phyloP scores from a whole-genome alignment of 2,113 vertebrate species.

The Haemorhous mexicanus region DNA sequence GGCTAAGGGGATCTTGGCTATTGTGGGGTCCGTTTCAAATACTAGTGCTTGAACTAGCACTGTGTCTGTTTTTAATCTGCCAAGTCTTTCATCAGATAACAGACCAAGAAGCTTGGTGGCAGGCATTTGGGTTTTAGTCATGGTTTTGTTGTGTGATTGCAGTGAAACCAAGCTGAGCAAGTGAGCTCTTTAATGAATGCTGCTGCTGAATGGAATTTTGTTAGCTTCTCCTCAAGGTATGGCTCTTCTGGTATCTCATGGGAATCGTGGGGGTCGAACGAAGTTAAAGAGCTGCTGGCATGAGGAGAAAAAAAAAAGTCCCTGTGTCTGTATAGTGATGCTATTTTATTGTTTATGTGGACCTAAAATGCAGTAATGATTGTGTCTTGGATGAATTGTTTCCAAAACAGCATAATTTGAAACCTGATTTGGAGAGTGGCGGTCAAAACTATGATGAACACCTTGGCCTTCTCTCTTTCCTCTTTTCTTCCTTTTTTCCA shows the following conservation, averaged over 20 bases:
- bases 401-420: neutral
- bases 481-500: no score
- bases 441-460: neutral
- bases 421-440: neutral
- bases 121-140: neutral
- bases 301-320: neutral
- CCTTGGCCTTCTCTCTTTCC: neutral
- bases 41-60: neutral
- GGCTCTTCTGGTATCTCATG: neutral
- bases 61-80: neutral
- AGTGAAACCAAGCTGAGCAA: neutral
- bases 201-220: neutral
- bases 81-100: neutral
- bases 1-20: neutral
- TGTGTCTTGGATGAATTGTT: neutral
- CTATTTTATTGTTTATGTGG: neutral
- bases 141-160: neutral
- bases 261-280: neutral
- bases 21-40: neutral
- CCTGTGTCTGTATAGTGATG: neutral
- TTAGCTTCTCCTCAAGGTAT: neutral
- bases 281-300: neutral
- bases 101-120: neutral
- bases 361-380: neutral
- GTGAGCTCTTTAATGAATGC: neutral